Percentiles rank a stretch among this genome's conserved stretches.
Conservation (phyloP, 2,113 vertebrate genomes). For the Dipodomys ordii region DNA sequence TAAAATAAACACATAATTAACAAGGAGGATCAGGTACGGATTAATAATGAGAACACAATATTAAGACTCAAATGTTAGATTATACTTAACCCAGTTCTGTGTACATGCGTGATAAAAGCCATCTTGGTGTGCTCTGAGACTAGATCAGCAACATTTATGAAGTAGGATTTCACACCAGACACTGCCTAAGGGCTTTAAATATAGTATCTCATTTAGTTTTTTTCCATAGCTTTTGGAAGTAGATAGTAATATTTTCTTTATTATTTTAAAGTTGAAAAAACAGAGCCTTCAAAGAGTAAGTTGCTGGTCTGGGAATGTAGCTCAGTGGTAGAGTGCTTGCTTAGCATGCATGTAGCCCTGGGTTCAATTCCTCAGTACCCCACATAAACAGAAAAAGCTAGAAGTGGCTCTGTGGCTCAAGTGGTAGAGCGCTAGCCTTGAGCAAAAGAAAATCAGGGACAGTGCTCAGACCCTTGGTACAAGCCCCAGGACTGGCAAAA, state of each 20-base stretch:
- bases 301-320: background rate
- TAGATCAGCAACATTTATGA: background rate
- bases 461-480: no score
- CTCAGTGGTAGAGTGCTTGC: no score
- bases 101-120: background rate
- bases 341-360: no score
- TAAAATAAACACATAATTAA: background rate
- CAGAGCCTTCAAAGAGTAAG: background rate
- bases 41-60: background rate
- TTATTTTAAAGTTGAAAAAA: background rate
- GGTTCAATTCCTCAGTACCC: no score
- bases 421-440: no score
- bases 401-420: no score
- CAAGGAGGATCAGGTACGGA: background rate
- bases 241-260: background rate
- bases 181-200: background rate
- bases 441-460: no score
- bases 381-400: no score
- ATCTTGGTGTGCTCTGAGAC: background rate
- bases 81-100: constrained; percentile 26
- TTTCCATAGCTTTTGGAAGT: background rate
- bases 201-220: background rate
- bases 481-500: no score
- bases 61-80: background rate
- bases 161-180: background rate